Base-by-base conservation (phyloP, 2,797 vertebrate species). In the Acipenser ruthenus region DNA sequence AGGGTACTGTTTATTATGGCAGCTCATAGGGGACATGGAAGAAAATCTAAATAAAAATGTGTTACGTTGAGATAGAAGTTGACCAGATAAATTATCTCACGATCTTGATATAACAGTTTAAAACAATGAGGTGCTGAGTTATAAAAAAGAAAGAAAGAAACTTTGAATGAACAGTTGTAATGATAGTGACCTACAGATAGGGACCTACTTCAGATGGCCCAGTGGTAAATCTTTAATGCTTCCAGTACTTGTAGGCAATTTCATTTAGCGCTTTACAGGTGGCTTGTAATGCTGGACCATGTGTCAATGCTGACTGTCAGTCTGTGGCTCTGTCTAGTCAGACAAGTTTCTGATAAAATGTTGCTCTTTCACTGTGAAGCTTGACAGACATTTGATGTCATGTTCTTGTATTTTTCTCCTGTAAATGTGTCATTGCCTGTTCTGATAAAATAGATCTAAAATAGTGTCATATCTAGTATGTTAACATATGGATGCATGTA, bases 401-500 rank as follows among this genome's bases (percentile, higher is more conserved):
- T 65, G 67, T 63, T 47, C 60, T 58, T 65, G 48, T 59, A 37
- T 48, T 15, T 62, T 15, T 62, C 23, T 62, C 56, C 59, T 71
- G 62, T 62, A 63, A 65, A 62, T 49, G 66, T 65, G 66, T 68
- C 66, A 65, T 68, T 65, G 66, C 23, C 8, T 62, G 60, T 7
- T 71, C 64, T 67, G 69, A 71, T 71, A 65, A 68, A 65, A 66
- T 62, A 71, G 66, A 71, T 68, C 61, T 67, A 50, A 67, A 67
- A 66, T 49, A 58, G 63, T 67, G 64, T 37, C 61, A 59, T 37
- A 37, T 37, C 23, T 37, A 37, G 23, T 37, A 37, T 37, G 2
- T 37, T 37, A 37, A 37, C 23, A 37, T 37, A 37, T 37, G 23
- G 23, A 37, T 37, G 23, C 23, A 37, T 37, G 23, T 37, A 37